A percentile compares a stretch with the other conserved stretches of the same genome.
Conservation (phyloP, 2,888 invertebrate species). For the Augiades crinisus region DNA sequence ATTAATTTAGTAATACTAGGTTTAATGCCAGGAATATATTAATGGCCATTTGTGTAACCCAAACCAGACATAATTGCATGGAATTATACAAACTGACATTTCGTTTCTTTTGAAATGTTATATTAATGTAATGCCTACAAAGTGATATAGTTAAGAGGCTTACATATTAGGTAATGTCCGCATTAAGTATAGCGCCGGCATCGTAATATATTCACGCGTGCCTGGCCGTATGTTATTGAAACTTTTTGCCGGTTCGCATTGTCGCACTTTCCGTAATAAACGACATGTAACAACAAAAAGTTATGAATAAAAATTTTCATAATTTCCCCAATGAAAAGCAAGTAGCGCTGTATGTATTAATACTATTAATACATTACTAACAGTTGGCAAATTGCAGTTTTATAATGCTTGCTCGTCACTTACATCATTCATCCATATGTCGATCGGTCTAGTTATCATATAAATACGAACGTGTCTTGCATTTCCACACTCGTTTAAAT, state of each 20-base stretch:
- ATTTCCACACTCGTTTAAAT: too few species aligned
- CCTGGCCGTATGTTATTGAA: not conserved
- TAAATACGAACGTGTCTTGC: too few species aligned
- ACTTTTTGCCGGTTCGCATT: constrained; percentile 1
- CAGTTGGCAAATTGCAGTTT: constrained; percentile 9
- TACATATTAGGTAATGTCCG: not conserved
- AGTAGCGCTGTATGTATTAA: constrained; percentile 1
- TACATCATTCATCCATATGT: not conserved
- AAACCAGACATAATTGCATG: too few species aligned
- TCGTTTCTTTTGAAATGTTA: not conserved
- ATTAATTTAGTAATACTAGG: too few species aligned
- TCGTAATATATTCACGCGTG: not conserved
- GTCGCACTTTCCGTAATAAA: constrained; percentile 15
- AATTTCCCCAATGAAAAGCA: constrained; percentile 7
- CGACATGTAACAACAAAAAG: constrained; percentile 10
- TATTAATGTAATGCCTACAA: not conserved
- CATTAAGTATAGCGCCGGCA: not conserved
- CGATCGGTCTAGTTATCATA: not conserved
- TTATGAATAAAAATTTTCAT: constrained; percentile 14
- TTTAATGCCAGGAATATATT: too few species aligned
- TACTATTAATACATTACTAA: constrained; percentile 8
- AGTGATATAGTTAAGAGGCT: not conserved
- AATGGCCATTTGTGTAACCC: too few species aligned
- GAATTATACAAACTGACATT: not conserved
- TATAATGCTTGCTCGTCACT: not conserved